Base-by-base conservation (phyloP, 2,888 invertebrate genomes). In the Epistrophe grossulariae region DNA sequence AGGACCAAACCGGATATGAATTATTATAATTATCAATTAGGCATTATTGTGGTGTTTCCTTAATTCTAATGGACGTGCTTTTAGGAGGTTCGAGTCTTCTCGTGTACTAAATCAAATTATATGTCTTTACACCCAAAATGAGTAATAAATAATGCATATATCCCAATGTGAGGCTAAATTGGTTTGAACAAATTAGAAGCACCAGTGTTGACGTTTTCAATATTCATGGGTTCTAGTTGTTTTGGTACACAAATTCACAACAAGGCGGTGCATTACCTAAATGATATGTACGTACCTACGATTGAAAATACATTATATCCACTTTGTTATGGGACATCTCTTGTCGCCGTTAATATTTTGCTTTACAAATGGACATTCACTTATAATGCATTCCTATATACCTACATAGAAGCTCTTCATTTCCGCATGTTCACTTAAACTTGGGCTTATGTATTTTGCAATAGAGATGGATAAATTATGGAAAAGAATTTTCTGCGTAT, bases 381-480 rank as follows among this genome's bases (percentile, higher is more conserved):
- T 31, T 64, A n/a, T n/a, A 64, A 64, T 64, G 64, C 35, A 59
- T 64, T 64, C 11, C 3, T 45, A 13, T 4, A 43, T 9, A 64
- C n/a, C 24, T 28, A 64, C 28, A n/a, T 28, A 64, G n/a, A 64
- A n/a, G 43, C 43, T 64, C 15, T 28, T 4, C 13, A 40, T 40
- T 3, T 28, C 5, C 55, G 6, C 35, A 35, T 13, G 6, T 17
- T 19, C 13, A 24, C 24, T 24, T 24, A 24, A 2, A 24, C 24
- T 24, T 24, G 19, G 19, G 7, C 19, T 40, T 64, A 8, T 64
- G 45, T 17, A 64, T 31, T 68, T 73, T 60, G 68, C 60, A 74
- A 74, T 80, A 52, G 60, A 52, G 52, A 35, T 17, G 70, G 68
- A 81, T 81, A 81, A 76, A 70, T 81, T 76, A 70, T 62, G 17